phyloP scores from a whole-genome alignment of 2,113 vertebrate species.

The Serilophus lunatus region DNA sequence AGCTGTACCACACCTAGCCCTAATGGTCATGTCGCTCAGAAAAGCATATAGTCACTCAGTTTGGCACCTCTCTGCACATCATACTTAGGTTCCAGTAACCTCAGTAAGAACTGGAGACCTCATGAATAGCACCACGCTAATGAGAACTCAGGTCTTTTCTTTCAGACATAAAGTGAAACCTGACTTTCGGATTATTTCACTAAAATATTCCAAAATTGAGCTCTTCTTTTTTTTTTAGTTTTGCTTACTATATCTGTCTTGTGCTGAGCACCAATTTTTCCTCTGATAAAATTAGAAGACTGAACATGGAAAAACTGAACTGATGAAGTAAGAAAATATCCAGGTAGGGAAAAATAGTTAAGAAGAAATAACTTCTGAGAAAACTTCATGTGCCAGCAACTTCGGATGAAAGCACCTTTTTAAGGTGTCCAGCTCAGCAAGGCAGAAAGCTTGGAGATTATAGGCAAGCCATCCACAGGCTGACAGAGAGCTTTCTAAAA shows the following conservation, averaged over 20 bases:
- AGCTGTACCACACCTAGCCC: neutral
- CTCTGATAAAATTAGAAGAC: neutral
- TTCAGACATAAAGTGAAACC: neutral
- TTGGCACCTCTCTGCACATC: neutral
- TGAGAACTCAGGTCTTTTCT: neutral
- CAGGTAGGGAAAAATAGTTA: neutral
- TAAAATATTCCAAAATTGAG: neutral
- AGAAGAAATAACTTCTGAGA: neutral
- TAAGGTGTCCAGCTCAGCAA: neutral
- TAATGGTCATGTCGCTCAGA: neutral
- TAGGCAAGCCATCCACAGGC: neutral
- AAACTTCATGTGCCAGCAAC: neutral
- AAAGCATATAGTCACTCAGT: neutral
- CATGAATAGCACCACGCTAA: neutral
- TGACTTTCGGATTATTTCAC: neutral
- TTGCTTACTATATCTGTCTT: neutral
- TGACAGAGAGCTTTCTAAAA: neutral
- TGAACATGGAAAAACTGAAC: neutral
- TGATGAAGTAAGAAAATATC: neutral
- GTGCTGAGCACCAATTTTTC: neutral
- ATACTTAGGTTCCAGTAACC: neutral
- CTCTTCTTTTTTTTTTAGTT: accelerated
- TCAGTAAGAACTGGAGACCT: neutral
- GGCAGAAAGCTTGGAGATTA: neutral
- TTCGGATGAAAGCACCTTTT: neutral